Conservation (phyloP, 1,140 invertebrate genomes). For the Diuraphis noxia region DNA sequence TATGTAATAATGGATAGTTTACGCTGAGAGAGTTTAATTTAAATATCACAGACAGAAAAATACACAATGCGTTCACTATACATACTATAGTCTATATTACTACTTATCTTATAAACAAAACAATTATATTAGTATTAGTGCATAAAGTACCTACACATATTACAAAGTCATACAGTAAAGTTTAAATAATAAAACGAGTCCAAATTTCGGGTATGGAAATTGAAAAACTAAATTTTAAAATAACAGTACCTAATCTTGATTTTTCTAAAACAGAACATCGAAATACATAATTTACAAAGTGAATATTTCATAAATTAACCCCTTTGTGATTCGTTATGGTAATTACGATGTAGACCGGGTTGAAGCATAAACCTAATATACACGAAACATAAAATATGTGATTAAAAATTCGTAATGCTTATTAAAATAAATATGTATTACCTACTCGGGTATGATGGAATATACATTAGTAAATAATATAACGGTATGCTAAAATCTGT, state of each 20-base stretch:
- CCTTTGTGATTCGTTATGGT: neutral
- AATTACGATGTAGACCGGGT: neutral
- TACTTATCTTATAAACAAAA: too few relatives aligned
- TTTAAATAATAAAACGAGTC: neutral
- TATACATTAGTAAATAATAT: neutral
- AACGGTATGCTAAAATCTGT: neutral
- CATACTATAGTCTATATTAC: neutral
- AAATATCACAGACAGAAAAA: neutral
- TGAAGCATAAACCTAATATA: neutral
- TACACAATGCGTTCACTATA: neutral
- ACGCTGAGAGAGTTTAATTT: neutral
- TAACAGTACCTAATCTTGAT: neutral
- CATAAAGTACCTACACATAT: too few relatives aligned
- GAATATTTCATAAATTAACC: neutral
- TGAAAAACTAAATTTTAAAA: neutral
- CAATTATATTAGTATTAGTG: neutral
- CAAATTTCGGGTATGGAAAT: neutral
- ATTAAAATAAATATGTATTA: neutral
- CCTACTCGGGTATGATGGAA: neutral
- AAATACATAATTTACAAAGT: neutral
- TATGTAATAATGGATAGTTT: neutral
- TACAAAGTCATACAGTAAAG: neutral
- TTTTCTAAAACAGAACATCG: neutral
- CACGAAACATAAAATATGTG: neutral
- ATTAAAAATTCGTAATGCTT: slow-evolving; percentile 2